These are phyloP conservation scores for Chelonus insularis DNA, from an alignment of 1,140 invertebrate species.

Conservation along the genomic window DNA sequence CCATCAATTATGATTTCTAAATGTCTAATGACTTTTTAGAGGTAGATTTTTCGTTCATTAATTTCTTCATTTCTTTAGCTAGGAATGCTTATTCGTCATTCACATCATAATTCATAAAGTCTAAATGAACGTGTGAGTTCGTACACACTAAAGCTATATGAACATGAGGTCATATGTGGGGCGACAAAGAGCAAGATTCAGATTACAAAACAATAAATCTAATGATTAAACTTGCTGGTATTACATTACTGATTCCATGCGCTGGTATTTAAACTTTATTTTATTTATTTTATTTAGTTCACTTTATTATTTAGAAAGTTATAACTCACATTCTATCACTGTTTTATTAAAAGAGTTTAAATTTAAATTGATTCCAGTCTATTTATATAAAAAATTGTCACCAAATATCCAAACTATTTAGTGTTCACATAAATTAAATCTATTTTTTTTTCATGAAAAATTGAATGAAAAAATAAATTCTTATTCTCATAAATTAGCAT, in stretches of 20 bases:
- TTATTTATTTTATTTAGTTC: background rate
- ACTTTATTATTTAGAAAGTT: background rate
- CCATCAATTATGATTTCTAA: too few species aligned
- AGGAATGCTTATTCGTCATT: background rate
- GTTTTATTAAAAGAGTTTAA: too few species aligned
- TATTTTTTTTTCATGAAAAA: too few species aligned
- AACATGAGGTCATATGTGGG: background rate
- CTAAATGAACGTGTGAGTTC: conserved; percentile 1
- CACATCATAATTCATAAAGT: background rate
- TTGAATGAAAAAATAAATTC: too few species aligned
- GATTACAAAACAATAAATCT: conserved; percentile 15
- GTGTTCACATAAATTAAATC: too few species aligned
- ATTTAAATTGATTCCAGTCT: too few species aligned
- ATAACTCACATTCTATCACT: too few species aligned
- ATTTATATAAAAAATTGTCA: too few species aligned
- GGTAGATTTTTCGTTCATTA: too few species aligned
- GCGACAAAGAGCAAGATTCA: background rate
- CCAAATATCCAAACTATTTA: too few species aligned
- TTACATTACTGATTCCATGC: background rate
- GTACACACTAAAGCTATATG: background rate
- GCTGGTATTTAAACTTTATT: background rate
- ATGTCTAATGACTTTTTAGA: too few species aligned
- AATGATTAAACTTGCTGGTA: conserved; percentile 5
- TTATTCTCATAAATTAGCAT: background rate
- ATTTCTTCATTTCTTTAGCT: background rate